Evolutionary conservation across 2,797 vertebrate species (phyloP).

Genomic region (Bucorvus abyssinicus): DNA sequence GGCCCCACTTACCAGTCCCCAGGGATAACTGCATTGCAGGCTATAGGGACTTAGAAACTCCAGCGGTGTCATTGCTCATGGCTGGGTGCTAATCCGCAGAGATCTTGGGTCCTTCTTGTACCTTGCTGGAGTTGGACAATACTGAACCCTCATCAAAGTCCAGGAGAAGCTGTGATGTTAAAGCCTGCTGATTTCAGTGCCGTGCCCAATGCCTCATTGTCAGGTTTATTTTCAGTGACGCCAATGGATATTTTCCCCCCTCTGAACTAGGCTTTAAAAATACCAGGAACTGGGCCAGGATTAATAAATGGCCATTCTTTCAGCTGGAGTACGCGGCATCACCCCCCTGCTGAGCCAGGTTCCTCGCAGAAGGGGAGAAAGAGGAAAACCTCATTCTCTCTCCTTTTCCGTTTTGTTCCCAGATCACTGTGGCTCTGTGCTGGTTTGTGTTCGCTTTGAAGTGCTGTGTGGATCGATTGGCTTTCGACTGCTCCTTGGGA

Average conservation of each 20-base stretch:
- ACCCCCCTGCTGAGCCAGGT: neutral
- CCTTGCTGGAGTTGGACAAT: neutral
- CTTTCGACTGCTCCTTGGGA: neutral
- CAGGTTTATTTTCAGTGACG: neutral
- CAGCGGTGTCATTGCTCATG: rapidly evolving
- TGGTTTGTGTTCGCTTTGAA: neutral
- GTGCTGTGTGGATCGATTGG: neutral
- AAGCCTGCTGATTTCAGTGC: neutral
- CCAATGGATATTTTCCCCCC: rapidly evolving
- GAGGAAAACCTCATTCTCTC: neutral
- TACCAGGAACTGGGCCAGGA: neutral
- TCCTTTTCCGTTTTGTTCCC: neutral
- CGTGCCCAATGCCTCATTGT: neutral
- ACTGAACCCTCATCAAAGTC: neutral
- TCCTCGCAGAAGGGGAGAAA: neutral
- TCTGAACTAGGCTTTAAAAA: neutral
- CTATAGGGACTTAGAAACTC: neutral
- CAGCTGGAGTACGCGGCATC: rapidly evolving
- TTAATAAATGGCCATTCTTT: neutral
- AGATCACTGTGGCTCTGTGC: neutral
- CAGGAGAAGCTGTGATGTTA: neutral
- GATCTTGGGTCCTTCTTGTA: neutral
- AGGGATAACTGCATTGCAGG: neutral
- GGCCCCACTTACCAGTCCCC: neutral
- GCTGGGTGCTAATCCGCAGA: too few relatives aligned